phyloP scores from a whole-genome alignment of 2,888 invertebrate species.

The Alsophila aescularia region DNA sequence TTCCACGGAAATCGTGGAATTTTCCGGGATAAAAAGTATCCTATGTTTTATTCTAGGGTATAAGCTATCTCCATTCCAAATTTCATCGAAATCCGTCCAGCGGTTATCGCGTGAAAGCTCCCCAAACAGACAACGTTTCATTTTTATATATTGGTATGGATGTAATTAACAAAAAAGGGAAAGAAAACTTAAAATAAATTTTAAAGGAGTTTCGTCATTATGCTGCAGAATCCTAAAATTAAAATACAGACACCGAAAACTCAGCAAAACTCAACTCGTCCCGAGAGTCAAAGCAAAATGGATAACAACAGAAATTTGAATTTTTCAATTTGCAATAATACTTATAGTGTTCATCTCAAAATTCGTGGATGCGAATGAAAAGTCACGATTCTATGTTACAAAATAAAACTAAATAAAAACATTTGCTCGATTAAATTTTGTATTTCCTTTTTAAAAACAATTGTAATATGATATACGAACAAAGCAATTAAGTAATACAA shows the following conservation, averaged over 20 bases:
- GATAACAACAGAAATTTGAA: slow-evolving; percentile 11
- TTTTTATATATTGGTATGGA: no score
- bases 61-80: no score
- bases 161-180: no score
- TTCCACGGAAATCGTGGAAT: no score
- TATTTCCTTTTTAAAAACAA: background rate
- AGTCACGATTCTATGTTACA: background rate
- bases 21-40: no score
- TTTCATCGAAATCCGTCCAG: no score
- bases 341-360: slow-evolving; percentile 2
- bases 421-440: background rate
- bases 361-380: slow-evolving; percentile 4
- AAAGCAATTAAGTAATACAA: background rate
- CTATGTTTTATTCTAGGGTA: no score
- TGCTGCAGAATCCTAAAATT: no score
- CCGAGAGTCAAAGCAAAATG: slow-evolving; percentile 6
- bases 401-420: background rate
- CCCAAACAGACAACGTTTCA: no score
- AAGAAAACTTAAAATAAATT: no score
- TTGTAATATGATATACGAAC: background rate
- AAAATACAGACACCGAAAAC: background rate
- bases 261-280: slow-evolving; percentile 2
- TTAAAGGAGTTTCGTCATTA: no score
- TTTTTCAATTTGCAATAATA: slow-evolving; percentile 18
- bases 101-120: no score